These are phyloP conservation scores for Petrocephalus schoutedeni DNA, from an alignment of 2,797 vertebrate genomes.

Conservation along the genomic window DNA sequence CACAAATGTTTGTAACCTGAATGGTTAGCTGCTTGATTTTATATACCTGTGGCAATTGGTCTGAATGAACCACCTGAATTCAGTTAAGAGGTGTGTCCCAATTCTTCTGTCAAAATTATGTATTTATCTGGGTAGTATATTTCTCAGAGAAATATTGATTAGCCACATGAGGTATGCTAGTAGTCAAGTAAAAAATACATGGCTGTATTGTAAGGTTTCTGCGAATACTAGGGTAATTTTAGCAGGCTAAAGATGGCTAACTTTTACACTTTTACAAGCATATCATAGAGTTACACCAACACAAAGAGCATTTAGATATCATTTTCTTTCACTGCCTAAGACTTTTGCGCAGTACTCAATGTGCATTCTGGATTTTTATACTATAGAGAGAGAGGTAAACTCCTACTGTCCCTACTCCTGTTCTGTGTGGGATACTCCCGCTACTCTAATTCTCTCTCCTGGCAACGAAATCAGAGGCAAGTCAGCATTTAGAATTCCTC, in stretches of 20 bases:
- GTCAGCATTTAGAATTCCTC: slow-evolving; percentile 13
- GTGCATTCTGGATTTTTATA: neutral
- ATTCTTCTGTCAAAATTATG: too few species aligned
- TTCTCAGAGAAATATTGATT: too few species aligned
- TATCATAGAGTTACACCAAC: neutral
- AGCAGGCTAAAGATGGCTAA: neutral
- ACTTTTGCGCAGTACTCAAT: neutral
- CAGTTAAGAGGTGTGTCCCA: too few species aligned
- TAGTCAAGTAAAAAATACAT: too few species aligned
- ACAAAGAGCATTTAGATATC: neutral
- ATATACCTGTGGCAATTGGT: too few species aligned
- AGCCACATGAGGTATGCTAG: too few species aligned
- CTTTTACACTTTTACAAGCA: neutral
- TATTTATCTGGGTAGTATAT: too few species aligned
- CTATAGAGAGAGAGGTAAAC: neutral
- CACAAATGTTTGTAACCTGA: too few species aligned
- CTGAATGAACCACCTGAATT: too few species aligned
- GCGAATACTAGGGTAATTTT: neutral
- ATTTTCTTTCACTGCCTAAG: neutral
- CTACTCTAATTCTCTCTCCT: neutral
- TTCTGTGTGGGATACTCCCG: neutral
- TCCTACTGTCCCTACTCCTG: neutral
- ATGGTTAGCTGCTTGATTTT: too few species aligned
- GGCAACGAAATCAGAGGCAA: neutral
- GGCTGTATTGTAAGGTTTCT: too few species aligned